phyloP scores from a whole-genome alignment of 2,797 vertebrate species.

The Peromyscus melanophrys region DNA sequence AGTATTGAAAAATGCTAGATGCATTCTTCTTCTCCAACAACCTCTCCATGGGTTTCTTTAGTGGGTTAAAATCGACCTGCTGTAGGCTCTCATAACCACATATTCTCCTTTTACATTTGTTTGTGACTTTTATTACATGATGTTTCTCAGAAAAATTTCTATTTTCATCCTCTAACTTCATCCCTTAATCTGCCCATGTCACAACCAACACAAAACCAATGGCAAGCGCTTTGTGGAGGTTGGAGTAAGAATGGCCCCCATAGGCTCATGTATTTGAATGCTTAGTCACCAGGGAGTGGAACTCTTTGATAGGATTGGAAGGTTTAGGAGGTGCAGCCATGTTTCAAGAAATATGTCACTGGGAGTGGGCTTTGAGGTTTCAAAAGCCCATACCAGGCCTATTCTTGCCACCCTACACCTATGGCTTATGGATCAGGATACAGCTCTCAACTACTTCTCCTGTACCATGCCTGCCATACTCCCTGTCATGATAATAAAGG shows the following conservation, averaged over 20 bases:
- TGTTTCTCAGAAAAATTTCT: background rate
- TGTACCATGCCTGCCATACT: background rate
- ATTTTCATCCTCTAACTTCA: background rate
- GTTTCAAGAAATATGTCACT: background rate
- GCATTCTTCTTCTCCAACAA: background rate
- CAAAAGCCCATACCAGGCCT: background rate
- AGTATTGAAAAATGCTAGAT: background rate
- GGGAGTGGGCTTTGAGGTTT: background rate
- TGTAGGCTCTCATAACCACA: background rate
- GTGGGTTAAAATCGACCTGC: background rate
- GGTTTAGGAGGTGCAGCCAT: background rate
- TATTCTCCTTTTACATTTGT: conserved; percentile 33
- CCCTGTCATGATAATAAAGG: background rate
- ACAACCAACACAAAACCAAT: background rate
- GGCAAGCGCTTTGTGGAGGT: background rate
- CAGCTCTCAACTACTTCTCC: background rate
- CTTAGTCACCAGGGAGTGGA: background rate
- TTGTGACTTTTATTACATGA: background rate
- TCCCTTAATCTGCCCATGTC: background rate
- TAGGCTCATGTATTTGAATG: background rate
- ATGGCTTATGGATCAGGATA: background rate
- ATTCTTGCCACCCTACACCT: background rate
- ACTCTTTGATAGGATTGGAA: background rate
- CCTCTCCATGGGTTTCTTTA: background rate
- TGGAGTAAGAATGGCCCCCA: background rate